Evolutionary conservation across 1,140 invertebrate genomes (phyloP), one percentile per base, ranked within the genome.

Genomic region (Drosophila funebris): DNA sequence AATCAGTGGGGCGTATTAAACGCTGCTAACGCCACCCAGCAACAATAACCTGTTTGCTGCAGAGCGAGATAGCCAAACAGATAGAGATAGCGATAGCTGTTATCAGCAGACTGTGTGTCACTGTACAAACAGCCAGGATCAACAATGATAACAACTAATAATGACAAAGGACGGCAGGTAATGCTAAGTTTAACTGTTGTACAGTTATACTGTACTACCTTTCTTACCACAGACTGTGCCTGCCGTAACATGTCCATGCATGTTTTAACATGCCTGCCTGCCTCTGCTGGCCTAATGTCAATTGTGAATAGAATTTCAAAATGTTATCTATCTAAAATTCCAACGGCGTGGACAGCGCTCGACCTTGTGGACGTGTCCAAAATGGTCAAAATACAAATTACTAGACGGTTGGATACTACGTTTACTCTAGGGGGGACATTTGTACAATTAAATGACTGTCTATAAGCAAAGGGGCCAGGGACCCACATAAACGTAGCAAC

Each of bases 291-390:
- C 3, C 8, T 11, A 46, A 9, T 22, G 9, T 31, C 11, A 50
- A 50, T 36, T 39, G 22, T 29, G 29, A 3, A 11, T 36, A 46
- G 57, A 46, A 60, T 48, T 22, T 13, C 16, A 36, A 48, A 46
- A 60, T 9, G 24, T 11, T 31, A 50, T 13, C 1, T 5, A 66
- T 71, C 39, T 24, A 20, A 37, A 44, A 72, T 72, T 72, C 62
- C 53, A 18, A 13, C 3, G 20, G 54, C 69, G 62, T 72, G 14
- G 46, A 9, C 4, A 4, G 20, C 8, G n/a, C 31, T 29, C 54
- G 69, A 67, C 62, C 69, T 72, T 72, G 62, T 53, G 16, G 13
- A 58, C 69, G 53, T 67, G 46, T 67, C 9, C 36, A 33, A 72
- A 66, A 64, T 52, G 61, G 52, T 43, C 69, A 67, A 72, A 67